Conservation (phyloP, 2,888 invertebrate genomes). For the Noctua comes region DNA sequence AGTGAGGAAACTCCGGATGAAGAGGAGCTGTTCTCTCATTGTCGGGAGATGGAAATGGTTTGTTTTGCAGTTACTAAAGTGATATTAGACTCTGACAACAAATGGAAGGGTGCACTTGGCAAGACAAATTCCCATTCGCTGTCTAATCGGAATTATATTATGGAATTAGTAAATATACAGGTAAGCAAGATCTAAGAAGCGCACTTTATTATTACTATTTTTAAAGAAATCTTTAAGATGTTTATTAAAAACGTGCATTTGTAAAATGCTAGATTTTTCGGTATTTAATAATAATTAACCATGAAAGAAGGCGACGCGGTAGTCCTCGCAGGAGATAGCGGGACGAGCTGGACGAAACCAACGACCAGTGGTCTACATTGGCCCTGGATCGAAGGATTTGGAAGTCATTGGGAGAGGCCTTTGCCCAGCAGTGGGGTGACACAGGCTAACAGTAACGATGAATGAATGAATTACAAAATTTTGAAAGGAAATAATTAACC, state of each 20-base stretch:
- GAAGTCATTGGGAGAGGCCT: no score
- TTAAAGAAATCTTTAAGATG: not conserved
- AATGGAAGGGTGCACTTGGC: conserved; percentile 83
- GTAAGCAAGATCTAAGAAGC: conserved; percentile 68
- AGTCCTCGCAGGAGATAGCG: no score
- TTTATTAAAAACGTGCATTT: not conserved
- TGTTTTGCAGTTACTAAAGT: conserved; percentile 86
- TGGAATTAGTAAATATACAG: conserved; percentile 89
- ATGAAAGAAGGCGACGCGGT: not conserved
- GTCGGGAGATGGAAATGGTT: conserved; percentile 87
- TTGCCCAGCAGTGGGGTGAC: no score
- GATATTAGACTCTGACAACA: conserved; percentile 85
- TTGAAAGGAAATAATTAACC: not conserved
- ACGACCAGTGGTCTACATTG: no score
- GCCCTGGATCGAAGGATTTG: no score
- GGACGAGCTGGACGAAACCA: no score
- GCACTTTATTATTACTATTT: not conserved
- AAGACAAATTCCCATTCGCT: conserved; percentile 77
- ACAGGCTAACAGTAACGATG: not conserved
- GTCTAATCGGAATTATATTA: conserved; percentile 85
- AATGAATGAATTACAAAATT: not conserved
- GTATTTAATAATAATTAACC: not conserved
- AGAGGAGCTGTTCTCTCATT: conserved; percentile 86
- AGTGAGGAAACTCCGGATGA: conserved; percentile 89
- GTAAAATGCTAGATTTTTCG: not conserved